phyloP scores from a whole-genome alignment of 1,140 invertebrate genomes.

The Drosophila orena region DNA sequence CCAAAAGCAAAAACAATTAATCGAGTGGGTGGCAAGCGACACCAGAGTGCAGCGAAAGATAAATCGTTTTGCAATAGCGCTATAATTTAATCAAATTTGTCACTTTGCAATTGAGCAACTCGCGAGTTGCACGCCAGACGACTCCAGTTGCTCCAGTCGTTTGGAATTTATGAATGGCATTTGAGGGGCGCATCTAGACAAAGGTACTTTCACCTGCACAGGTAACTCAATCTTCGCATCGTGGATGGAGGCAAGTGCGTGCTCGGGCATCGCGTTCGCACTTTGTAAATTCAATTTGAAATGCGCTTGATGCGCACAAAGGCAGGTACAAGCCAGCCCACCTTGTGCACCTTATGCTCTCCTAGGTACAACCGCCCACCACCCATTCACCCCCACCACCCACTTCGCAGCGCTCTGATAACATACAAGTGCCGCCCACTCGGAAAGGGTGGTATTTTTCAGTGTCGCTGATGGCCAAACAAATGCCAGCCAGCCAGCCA shows the following conservation, averaged over 20 bases:
- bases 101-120: conserved; percentile 79
- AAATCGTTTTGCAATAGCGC: conserved; percentile 82
- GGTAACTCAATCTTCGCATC: conserved; percentile 43
- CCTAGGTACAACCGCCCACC: not conserved
- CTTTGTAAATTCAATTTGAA: conserved; percentile 74
- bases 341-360: conserved; percentile 21
- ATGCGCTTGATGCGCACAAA: conserved; percentile 69
- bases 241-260: conserved; percentile 38
- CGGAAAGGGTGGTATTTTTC: not conserved
- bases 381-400: not conserved
- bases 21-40: conserved; percentile 64
- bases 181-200: conserved; percentile 8
- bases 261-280: conserved; percentile 50
- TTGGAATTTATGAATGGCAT: conserved; percentile 67
- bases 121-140: conserved; percentile 5
- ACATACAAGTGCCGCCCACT: conserved; percentile 62
- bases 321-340: conserved; percentile 29
- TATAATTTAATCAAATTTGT: conserved; percentile 83
- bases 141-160: conserved; percentile 10
- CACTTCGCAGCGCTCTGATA: conserved; percentile 26
- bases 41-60: conserved; percentile 70
- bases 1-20: conserved; percentile 75
- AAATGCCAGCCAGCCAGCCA: conserved; percentile 38
- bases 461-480: conserved; percentile 53
- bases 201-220: not conserved